Percentiles rank a stretch among this genome's conserved stretches.
Evolutionary conservation across 2,888 invertebrate genomes (phyloP).

Genomic region (Diloba caeruleocephala): DNA sequence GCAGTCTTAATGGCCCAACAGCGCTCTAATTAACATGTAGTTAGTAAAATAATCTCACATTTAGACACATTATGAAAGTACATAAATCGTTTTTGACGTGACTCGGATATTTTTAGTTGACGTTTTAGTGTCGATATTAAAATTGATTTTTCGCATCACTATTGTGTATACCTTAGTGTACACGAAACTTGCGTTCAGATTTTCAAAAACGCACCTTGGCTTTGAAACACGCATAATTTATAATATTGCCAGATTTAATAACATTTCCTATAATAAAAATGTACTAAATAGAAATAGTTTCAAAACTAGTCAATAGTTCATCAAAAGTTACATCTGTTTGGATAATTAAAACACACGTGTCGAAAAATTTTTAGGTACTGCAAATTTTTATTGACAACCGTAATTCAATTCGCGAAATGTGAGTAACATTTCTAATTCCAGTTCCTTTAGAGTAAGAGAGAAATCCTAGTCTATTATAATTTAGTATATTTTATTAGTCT

Average conservation of each 20-base stretch:
- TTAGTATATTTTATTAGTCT: constrained; percentile 4
- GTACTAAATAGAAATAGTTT: background rate
- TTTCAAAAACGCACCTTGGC: no score
- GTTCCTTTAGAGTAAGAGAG: background rate
- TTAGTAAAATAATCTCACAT: constrained; percentile 60
- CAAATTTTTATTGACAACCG: constrained; percentile 12
- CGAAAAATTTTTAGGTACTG: constrained; percentile 20
- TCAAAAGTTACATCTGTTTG: constrained; percentile 31
- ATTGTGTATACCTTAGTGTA: constrained; percentile 23
- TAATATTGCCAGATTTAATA: background rate
- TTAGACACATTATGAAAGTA: constrained; percentile 52
- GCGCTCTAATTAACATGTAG: constrained; percentile 76
- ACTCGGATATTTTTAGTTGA: constrained; percentile 39
- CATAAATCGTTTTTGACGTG: constrained; percentile 57
- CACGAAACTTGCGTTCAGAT: no score
- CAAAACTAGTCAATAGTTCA: constrained; percentile 26
- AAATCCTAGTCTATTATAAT: background rate
- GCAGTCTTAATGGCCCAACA: constrained; percentile 74
- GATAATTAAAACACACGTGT: constrained; percentile 38
- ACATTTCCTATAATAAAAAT: background rate
- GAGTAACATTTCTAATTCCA: constrained; percentile 12
- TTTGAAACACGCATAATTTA: no score
- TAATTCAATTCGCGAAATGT: constrained; percentile 1
- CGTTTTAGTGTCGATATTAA: constrained; percentile 34
- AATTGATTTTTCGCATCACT: constrained; percentile 16